Conservation (phyloP, 2,797 vertebrate species). For the Gymnothorax reevesii region DNA sequence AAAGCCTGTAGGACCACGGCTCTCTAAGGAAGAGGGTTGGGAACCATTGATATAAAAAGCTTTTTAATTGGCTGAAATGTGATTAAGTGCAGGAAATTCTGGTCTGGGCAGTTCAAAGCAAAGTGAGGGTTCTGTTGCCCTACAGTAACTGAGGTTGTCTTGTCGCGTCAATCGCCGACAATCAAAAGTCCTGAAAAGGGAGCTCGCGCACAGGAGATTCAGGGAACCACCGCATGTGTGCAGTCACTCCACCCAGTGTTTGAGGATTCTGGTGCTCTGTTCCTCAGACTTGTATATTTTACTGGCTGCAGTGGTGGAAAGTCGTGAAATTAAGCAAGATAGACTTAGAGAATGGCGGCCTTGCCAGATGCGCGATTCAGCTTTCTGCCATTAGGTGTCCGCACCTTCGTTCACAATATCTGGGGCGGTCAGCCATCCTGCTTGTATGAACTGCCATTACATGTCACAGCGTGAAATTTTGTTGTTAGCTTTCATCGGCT, state of each 20-base stretch:
- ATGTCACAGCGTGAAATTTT: no score
- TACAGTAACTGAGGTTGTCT: not conserved
- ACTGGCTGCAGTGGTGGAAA: not conserved
- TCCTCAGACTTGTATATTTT: not conserved
- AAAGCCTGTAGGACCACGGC: no score
- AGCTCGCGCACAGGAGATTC: not conserved
- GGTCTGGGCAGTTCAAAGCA: not conserved
- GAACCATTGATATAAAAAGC: not conserved
- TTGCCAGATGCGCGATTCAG: no score
- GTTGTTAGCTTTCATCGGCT: no score
- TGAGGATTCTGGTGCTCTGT: not conserved
- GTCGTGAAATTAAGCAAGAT: not conserved
- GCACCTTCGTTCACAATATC: no score
- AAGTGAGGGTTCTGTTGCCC: not conserved
- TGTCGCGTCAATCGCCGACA: not conserved
- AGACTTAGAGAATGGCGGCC: not conserved
- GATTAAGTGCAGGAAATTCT: not conserved
- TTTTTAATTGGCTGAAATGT: not conserved
- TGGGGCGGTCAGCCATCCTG: no score
- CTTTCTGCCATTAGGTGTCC: no score
- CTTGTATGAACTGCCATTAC: no score
- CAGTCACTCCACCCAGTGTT: not conserved
- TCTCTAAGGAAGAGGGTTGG: not conserved
- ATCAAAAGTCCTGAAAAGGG: not conserved
- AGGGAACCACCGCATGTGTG: not conserved